phyloP scores from a whole-genome alignment of 2,113 vertebrate species.

The Tragelaphus buxtoni region DNA sequence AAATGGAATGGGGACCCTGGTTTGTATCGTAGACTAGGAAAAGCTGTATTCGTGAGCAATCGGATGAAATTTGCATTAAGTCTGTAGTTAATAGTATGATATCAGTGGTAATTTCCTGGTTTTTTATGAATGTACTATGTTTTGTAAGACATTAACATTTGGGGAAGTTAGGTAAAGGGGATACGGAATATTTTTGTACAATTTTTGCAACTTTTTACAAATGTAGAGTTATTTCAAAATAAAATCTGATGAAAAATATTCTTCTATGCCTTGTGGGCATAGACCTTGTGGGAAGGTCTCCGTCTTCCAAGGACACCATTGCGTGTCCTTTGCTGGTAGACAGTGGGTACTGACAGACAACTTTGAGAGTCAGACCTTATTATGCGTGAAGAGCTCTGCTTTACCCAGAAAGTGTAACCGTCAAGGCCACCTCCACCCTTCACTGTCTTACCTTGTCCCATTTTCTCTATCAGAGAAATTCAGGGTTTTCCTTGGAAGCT shows the following conservation, averaged over 20 bases:
- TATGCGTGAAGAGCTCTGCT: neutral
- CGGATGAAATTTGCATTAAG: neutral
- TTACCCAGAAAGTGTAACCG: neutral
- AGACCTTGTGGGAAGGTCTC: neutral
- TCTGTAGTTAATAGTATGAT: neutral
- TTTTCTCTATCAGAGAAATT: conserved; percentile 58
- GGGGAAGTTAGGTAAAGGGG: neutral
- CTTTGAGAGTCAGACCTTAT: neutral
- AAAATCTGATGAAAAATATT: neutral
- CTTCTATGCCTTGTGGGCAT: neutral
- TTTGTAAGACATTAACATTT: neutral
- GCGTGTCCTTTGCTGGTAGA: neutral
- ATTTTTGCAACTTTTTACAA: neutral
- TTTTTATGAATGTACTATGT: neutral
- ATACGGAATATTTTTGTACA: neutral
- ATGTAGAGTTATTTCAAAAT: neutral
- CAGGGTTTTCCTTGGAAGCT: conserved; percentile 62
- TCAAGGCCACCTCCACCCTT: neutral
- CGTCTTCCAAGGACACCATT: neutral
- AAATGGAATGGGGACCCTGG: neutral
- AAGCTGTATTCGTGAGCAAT: neutral
- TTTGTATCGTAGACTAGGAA: neutral
- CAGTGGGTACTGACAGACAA: neutral
- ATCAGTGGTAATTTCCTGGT: neutral
- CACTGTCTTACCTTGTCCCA: conserved; percentile 67